These are phyloP conservation scores for Philopotamus ludificatus DNA, from an alignment of 1,140 invertebrate genomes.

Conservation along the genomic window DNA sequence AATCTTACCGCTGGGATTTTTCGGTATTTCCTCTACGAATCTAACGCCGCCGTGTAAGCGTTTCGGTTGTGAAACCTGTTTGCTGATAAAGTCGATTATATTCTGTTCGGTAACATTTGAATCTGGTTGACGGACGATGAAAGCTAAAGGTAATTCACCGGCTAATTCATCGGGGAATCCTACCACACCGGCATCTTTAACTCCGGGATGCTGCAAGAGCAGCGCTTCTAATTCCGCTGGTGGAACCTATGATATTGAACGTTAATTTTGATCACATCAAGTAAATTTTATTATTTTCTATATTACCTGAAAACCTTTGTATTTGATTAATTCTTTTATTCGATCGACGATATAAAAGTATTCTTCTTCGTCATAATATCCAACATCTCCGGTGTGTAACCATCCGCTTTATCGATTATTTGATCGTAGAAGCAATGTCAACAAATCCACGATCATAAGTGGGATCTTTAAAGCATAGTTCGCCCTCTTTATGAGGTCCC, in stretches of 20 bases:
- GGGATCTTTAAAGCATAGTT: constrained; percentile 64
- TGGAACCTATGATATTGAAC: constrained; percentile 59
- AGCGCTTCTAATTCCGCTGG: constrained; percentile 79
- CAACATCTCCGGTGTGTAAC: constrained; percentile 78
- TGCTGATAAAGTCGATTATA: constrained; percentile 56
- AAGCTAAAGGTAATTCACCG: constrained; percentile 70
- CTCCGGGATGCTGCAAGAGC: constrained; percentile 64
- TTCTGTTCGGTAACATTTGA: constrained; percentile 53
- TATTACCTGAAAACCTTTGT: constrained; percentile 72
- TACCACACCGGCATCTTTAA: constrained; percentile 74
- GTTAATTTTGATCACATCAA: not conserved
- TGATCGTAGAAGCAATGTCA: constrained; percentile 64
- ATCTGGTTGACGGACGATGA: constrained; percentile 59
- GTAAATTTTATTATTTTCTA: not conserved
- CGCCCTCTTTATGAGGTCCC: constrained; percentile 58
- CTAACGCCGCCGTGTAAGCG: constrained; percentile 63
- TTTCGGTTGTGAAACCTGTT: constrained; percentile 59
- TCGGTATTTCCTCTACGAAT: constrained; percentile 67
- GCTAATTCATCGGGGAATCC: constrained; percentile 66
- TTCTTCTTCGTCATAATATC: constrained; percentile 67
- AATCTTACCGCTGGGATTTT: constrained; percentile 68
- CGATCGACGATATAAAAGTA: constrained; percentile 72
- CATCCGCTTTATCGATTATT: constrained; percentile 68
- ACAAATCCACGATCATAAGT: constrained; percentile 65
- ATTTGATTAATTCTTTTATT: constrained; percentile 79